Evolutionary conservation across 2,797 vertebrate genomes (phyloP).

Genomic region (Sebastes alutus): DNA sequence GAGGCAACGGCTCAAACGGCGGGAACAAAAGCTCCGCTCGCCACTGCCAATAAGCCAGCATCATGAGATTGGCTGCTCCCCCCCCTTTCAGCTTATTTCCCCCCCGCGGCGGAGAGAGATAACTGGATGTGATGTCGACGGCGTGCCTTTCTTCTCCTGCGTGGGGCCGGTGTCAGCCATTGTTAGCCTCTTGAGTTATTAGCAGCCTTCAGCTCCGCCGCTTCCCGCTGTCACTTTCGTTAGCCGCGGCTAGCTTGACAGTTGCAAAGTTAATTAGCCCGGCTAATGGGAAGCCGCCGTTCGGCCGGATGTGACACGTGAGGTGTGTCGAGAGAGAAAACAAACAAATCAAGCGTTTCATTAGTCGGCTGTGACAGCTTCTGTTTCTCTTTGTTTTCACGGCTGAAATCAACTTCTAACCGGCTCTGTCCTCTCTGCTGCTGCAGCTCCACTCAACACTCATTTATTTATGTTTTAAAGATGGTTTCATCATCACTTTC

Average conservation of each 20-base stretch:
- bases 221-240: slow-evolving; percentile 89
- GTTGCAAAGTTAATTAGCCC: slow-evolving; percentile 80
- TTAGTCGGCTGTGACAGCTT: slow-evolving; percentile 76
- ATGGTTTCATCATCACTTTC: no score
- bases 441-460: neutral
- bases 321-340: slow-evolving; percentile 67
- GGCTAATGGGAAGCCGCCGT: slow-evolving; percentile 87
- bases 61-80: slow-evolving; percentile 59
- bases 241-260: slow-evolving; percentile 81
- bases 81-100: neutral
- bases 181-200: slow-evolving; percentile 90
- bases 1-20: slow-evolving; percentile 70
- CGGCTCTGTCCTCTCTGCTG: neutral
- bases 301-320: slow-evolving; percentile 85
- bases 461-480: no score
- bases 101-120: slow-evolving; percentile 70
- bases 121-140: slow-evolving; percentile 93
- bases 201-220: slow-evolving; percentile 85
- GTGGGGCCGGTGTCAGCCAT: slow-evolving; percentile 88
- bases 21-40: slow-evolving; percentile 78
- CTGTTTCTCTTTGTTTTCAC: slow-evolving; percentile 53
- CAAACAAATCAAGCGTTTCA: slow-evolving; percentile 77
- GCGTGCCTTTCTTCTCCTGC: slow-evolving; percentile 85
- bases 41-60: slow-evolving; percentile 83
- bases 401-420: slow-evolving; percentile 46